Conservation (phyloP, 2,113 vertebrate genomes). For the Phycodurus eques region DNA sequence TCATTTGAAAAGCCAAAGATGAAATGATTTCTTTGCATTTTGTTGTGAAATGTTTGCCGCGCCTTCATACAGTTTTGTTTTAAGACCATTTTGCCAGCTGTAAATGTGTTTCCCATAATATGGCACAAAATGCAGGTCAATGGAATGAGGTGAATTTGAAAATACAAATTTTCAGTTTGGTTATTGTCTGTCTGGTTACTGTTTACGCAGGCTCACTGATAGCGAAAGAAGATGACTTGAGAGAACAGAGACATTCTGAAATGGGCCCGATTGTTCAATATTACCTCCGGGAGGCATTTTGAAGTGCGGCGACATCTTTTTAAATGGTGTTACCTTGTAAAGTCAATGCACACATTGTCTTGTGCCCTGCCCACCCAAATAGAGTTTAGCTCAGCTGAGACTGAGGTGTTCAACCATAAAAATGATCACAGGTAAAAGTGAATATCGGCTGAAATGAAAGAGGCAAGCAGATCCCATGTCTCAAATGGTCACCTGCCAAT, state of each 20-base stretch:
- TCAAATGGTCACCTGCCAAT: conserved; percentile 12
- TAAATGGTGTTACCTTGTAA: conserved; percentile 27
- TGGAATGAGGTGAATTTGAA: not conserved
- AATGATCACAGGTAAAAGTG: conserved; percentile 34
- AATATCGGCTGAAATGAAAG: conserved; percentile 42
- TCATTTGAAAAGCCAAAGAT: not conserved
- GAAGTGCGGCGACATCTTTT: conserved; percentile 33
- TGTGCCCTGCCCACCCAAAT: conserved; percentile 31
- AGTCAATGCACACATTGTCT: conserved; percentile 34
- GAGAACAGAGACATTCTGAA: not conserved
- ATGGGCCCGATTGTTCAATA: conserved; percentile 16
- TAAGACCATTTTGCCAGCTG: not conserved
- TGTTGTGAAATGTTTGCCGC: not conserved
- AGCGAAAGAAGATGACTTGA: conserved; percentile 1
- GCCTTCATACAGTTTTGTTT: not conserved
- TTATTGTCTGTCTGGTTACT: not conserved
- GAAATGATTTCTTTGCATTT: too few species aligned
- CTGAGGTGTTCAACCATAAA: conserved; percentile 51
- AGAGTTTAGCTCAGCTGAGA: conserved; percentile 36
- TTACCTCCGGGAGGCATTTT: conserved; percentile 21
- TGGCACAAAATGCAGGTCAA: not conserved
- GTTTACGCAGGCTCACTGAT: not conserved
- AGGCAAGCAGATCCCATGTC: conserved; percentile 20
- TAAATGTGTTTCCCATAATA: not conserved
- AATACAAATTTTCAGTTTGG: conserved; percentile 2